Percentiles rank a stretch among this genome's conserved stretches.
phyloP scores from a whole-genome alignment of 1,140 invertebrate genomes.

The Drosophila pandora region DNA sequence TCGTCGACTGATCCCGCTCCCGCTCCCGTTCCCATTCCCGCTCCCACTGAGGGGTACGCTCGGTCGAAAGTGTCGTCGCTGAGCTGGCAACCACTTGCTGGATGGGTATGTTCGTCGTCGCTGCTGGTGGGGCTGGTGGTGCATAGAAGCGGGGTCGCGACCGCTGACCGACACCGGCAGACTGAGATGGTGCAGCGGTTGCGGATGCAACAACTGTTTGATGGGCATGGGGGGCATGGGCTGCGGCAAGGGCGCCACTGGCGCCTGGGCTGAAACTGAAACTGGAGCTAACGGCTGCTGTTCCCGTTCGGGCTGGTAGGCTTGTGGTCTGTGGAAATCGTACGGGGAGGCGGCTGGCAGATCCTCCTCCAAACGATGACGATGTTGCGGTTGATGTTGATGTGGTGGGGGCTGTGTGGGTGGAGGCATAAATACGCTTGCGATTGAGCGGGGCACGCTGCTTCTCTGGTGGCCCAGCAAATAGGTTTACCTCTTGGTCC shows the following conservation, averaged over 20 bases:
- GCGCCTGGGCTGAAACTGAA: conserved; percentile 20
- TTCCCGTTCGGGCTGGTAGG: conserved; percentile 57
- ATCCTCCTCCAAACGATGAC: conserved; percentile 31
- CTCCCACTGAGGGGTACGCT: conserved; percentile 45
- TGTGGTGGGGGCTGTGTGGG: conserved; percentile 66
- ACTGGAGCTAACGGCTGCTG: conserved; percentile 23
- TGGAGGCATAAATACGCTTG: conserved; percentile 83
- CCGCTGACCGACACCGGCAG: conserved; percentile 43
- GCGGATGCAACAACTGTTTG: conserved; percentile 82
- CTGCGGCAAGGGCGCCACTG: conserved; percentile 53
- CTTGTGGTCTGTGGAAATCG: conserved; percentile 69
- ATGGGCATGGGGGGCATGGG: conserved; percentile 74
- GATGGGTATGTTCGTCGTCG: conserved; percentile 15
- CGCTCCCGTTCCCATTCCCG: conserved; percentile 39
- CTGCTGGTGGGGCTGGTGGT: conserved; percentile 49
- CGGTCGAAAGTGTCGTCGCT: conserved; percentile 62
- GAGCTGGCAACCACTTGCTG: conserved; percentile 29
- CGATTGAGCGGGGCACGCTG: conserved; percentile 72
- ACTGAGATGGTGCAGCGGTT: conserved; percentile 60
- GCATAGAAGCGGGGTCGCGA: conserved; percentile 76
- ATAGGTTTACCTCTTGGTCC: conserved; percentile 82
- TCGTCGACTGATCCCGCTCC: conserved; percentile 59
- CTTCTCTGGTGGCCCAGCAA: conserved; percentile 66
- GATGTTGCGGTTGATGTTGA: conserved; percentile 46
- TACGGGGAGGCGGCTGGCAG: conserved; percentile 34